Evolutionary conservation across 2,797 vertebrate genomes (phyloP).

Genomic region (Channallabes apus): DNA sequence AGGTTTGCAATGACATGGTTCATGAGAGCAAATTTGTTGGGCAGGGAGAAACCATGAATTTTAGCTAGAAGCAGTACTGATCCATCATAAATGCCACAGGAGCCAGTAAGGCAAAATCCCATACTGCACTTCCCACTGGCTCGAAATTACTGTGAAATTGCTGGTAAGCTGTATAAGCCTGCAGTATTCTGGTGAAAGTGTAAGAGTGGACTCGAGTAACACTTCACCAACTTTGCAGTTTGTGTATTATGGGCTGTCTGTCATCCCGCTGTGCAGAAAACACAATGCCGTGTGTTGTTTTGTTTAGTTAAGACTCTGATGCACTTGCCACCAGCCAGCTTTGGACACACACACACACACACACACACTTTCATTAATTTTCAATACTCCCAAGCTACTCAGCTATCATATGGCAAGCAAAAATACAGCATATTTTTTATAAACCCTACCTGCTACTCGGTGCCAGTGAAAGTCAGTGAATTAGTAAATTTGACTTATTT

Average conservation of each 20-base stretch:
- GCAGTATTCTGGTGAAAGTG: slow-evolving; percentile 30
- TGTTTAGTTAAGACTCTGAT: slow-evolving; percentile 49
- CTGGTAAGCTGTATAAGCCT: slow-evolving; percentile 37
- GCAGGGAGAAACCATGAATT: slow-evolving; percentile 11
- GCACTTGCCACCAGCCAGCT: slow-evolving; percentile 36
- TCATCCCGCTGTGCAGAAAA: slow-evolving; percentile 44
- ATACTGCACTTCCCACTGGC: slow-evolving; percentile 25
- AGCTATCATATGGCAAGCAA: slow-evolving; percentile 44
- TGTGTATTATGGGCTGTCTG: slow-evolving; percentile 42
- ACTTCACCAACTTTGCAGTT: slow-evolving; percentile 38
- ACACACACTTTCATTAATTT: slow-evolving; percentile 26
- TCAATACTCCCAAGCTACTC: slow-evolving; percentile 48
- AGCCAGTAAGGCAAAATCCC: slow-evolving; percentile 21
- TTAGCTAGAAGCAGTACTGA: neutral
- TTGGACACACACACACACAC: slow-evolving; percentile 1
- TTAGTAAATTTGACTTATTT: slow-evolving; percentile 56
- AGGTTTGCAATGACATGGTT: neutral
- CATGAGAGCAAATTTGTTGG: slow-evolving; percentile 16
- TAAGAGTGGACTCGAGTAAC: slow-evolving; percentile 27
- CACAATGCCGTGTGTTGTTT: slow-evolving; percentile 37
- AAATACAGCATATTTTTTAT: slow-evolving; percentile 22
- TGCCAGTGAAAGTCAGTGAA: slow-evolving; percentile 37
- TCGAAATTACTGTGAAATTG: slow-evolving; percentile 39
- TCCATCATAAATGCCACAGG: slow-evolving; percentile 29
- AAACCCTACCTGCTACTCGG: slow-evolving; percentile 37